These are phyloP conservation scores for Acropora yongei DNA, from an alignment of 64 coral and sea anemone species.

Conservation along the genomic window DNA sequence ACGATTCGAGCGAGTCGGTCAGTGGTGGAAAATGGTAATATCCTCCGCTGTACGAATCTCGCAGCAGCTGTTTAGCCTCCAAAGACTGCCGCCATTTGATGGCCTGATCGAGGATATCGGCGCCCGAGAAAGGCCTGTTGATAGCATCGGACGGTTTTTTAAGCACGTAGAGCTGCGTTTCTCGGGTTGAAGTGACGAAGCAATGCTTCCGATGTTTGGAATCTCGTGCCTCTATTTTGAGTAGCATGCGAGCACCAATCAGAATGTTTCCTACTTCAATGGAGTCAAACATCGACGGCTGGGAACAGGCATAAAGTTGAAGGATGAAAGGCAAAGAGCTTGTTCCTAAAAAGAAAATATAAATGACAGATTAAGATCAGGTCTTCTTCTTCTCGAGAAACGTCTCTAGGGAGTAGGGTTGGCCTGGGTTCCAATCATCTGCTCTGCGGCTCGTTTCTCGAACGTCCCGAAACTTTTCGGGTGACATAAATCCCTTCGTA, in stretches of 20 bases:
- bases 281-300: constrained; percentile 47
- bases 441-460: too few relatives aligned
- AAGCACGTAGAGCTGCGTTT: constrained; percentile 57
- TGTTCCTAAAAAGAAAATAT: constrained; percentile 26
- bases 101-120: background rate
- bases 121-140: constrained; percentile 43
- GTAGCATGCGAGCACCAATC: constrained; percentile 72
- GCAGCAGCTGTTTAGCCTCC: constrained; percentile 61
- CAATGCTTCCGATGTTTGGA: constrained; percentile 2
- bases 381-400: too few relatives aligned
- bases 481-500: too few relatives aligned
- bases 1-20: constrained; percentile 37
- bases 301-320: constrained; percentile 66
- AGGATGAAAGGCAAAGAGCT: constrained; percentile 63
- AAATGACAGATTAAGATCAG: too few relatives aligned
- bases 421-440: too few relatives aligned
- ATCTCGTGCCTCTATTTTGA: constrained; percentile 42
- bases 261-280: constrained; percentile 50
- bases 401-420: too few relatives aligned
- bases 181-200: constrained; percentile 65
- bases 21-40: constrained; percentile 64
- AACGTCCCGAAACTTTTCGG: too few relatives aligned
- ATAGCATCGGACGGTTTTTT: constrained; percentile 33
- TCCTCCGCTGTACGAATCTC: constrained; percentile 39
- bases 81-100: constrained; percentile 57